Conservation (phyloP, 2,888 invertebrate species). For the Blastobasis adustella region DNA sequence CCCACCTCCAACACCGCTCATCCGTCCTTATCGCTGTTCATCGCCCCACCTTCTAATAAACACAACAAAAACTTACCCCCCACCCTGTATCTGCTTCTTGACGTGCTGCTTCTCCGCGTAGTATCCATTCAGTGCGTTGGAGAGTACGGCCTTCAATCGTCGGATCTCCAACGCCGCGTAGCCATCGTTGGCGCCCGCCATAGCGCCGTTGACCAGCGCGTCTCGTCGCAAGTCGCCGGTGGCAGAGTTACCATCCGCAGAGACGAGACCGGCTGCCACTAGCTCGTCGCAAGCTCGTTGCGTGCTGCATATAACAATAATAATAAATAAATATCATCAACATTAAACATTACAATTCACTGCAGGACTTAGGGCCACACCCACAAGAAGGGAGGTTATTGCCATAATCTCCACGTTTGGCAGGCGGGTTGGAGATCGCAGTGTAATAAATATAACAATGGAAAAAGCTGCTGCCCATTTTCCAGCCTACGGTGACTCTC, state of each 20-base stretch:
- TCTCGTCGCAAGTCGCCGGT: constrained; percentile 57
- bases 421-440: too few species aligned
- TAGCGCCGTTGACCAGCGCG: constrained; percentile 58
- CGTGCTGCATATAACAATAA: constrained; percentile 35
- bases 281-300: constrained; percentile 62
- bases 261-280: constrained; percentile 50
- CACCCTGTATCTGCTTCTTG: constrained; percentile 92
- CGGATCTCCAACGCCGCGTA: constrained; percentile 87
- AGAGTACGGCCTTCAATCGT: constrained; percentile 85
- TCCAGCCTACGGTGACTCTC: too few species aligned
- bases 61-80: constrained; percentile 74
- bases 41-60: too few species aligned
- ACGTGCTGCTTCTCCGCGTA: constrained; percentile 96
- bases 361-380: too few species aligned
- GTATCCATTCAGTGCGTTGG: constrained; percentile 85
- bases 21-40: too few species aligned
- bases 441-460: too few species aligned
- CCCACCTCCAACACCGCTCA: too few species aligned
- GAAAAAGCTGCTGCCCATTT: too few species aligned
- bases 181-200: constrained; percentile 66
- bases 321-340: too few species aligned
- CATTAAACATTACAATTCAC: too few species aligned
- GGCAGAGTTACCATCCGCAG: constrained; percentile 49
- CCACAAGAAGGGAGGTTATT: too few species aligned
- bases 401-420: too few species aligned